These are phyloP conservation scores for Anthonomus grandis DNA, from an alignment of 1,140 invertebrate genomes.

Conservation along the genomic window DNA sequence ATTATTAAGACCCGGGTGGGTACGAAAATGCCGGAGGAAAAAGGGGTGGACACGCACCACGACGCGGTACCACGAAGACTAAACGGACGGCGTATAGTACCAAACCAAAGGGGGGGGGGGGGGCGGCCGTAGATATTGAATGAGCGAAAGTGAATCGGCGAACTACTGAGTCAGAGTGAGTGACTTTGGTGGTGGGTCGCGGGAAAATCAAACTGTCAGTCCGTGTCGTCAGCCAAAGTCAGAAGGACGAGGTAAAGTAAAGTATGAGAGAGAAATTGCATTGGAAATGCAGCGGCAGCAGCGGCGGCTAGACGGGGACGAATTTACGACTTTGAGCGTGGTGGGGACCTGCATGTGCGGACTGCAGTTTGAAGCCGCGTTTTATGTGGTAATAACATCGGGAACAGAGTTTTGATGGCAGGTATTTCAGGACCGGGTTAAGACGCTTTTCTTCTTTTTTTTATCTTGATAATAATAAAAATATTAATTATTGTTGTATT, in stretches of 20 bases:
- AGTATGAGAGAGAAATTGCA: conserved; percentile 40
- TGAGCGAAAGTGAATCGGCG: neutral
- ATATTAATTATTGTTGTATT: no score
- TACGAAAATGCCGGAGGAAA: neutral
- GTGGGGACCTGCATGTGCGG: conserved; percentile 47
- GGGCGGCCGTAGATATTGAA: conserved; percentile 2
- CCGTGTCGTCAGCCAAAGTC: conserved; percentile 36
- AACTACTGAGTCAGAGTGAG: no score
- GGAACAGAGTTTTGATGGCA: conserved; percentile 47
- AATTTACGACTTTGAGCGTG: conserved; percentile 46
- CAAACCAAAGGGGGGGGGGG: conserved; percentile 1
- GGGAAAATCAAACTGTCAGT: conserved; percentile 41
- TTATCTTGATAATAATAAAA: no score
- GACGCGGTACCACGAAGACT: conserved; percentile 9
- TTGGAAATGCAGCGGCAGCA: conserved; percentile 35
- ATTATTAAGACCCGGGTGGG: neutral
- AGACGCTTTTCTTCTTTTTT: no score
- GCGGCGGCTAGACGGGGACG: conserved; percentile 33
- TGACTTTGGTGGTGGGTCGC: conserved; percentile 15
- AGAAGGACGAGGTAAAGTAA: no score
- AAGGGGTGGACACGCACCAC: neutral
- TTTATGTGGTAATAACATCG: conserved; percentile 46
- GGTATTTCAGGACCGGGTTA: conserved; percentile 28
- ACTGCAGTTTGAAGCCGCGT: conserved; percentile 46
- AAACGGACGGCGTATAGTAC: no score